Percentiles rank a stretch among this genome's conserved stretches.
Conservation (phyloP, 2,797 vertebrate genomes). For the Crocodylus rhombifer region DNA sequence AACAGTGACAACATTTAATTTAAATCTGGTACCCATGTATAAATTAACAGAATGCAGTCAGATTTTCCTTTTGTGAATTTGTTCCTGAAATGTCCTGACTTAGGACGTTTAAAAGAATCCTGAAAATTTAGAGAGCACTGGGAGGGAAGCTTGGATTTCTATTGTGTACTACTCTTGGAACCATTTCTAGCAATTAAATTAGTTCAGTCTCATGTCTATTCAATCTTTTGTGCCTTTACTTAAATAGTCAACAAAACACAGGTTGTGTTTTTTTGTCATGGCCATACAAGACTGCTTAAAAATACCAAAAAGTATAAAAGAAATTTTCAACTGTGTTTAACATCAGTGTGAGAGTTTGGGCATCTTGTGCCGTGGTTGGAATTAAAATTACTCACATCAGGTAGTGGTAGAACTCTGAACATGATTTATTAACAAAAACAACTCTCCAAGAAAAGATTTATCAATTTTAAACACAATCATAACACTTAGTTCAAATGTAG, state of each 20-base stretch:
- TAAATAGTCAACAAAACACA: background rate
- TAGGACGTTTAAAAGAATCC: background rate
- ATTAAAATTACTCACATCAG: background rate
- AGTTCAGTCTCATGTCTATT: background rate
- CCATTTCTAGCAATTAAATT: background rate
- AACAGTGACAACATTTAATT: background rate
- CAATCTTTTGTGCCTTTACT: background rate
- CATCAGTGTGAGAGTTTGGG: background rate
- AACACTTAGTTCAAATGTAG: rapidly evolving
- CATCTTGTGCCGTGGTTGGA: background rate
- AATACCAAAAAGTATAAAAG: background rate
- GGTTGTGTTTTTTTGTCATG: background rate
- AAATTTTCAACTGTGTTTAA: background rate
- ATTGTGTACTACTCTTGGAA: background rate
- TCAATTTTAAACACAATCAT: background rate
- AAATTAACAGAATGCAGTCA: background rate
- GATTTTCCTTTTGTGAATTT: background rate
- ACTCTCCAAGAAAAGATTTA: background rate
- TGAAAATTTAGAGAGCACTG: background rate
- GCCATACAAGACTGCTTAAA: background rate
- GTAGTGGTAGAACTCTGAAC: background rate
- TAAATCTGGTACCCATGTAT: background rate
- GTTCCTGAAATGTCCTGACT: background rate
- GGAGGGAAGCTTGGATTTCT: background rate
- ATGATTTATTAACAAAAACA: rapidly evolving